Evolutionary conservation across 1,140 invertebrate species (phyloP), one percentile per base, ranked within the genome.

Genomic region (Dolichoris vasculosae): DNA sequence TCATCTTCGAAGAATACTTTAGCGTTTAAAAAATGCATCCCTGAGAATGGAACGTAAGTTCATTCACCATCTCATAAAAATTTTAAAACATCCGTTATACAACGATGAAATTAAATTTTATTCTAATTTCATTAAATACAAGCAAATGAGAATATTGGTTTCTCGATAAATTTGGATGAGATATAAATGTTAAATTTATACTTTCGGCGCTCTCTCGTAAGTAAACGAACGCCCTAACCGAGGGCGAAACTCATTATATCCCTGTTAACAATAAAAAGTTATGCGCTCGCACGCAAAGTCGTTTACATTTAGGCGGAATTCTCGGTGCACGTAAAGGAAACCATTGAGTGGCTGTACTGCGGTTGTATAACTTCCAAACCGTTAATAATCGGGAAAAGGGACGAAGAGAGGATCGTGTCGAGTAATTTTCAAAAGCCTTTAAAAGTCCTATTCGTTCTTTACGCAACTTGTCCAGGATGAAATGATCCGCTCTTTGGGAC

Each of bases 301-400:
- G 71, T 83, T 83, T 83, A 64, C 51, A 84, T 84, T 84, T 78
- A 73, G 59, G 59, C 43, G 59, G 75, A 84, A 75, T 63, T 71
- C 23, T 35, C 40, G 80, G 43, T 17, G 46, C 38, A 7, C 35
- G 64, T 69, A 83, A 83, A 83, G 71, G 32, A 11, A 35, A 43
- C 71, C 55, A 83, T 76, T 83, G 13, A 83, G 71, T 38, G 15
- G 63, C 9, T 17, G 30, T 32, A n/a, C 11, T 35, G 13, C 9
- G 2, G 20, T 2, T 35, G 26, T 76, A 55, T 75, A 75, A 83
- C 38, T 83, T 76, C 38, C 38, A 40, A 76, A 35, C 51, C 82
- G 71, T 76, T 83, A 46, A 83, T 83, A 83, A 83, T 83, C 32
- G 26, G 17, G 17, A 43, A 38, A 63, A 55, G 23, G 55, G 55